These are phyloP conservation scores for Lichenostomus cassidix DNA, from an alignment of 2,113 vertebrate species.

Conservation along the genomic window DNA sequence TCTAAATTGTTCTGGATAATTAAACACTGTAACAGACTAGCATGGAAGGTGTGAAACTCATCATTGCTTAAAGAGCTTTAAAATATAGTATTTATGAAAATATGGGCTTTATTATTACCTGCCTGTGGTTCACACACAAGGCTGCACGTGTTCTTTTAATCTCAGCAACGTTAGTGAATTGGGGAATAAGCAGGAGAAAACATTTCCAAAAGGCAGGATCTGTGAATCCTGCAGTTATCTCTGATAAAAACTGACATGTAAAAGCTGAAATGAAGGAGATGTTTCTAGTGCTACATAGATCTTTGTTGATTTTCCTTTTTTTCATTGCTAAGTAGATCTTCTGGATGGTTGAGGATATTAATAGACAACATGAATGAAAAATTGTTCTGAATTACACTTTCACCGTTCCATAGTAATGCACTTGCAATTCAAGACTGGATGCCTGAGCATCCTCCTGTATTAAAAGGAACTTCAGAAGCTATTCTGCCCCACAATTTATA, in stretches of 20 bases:
- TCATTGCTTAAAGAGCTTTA: background rate
- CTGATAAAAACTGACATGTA: background rate
- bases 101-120: background rate
- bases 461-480: background rate
- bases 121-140: background rate
- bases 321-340: background rate
- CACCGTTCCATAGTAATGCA: background rate
- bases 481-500: background rate
- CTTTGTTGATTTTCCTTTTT: background rate
- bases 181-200: background rate
- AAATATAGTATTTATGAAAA: background rate
- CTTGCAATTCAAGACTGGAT: background rate
- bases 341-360: background rate
- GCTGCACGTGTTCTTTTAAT: background rate
- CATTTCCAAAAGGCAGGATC: background rate
- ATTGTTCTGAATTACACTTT: background rate
- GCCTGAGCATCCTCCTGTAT: background rate
- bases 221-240: background rate
- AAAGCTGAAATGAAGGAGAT: background rate
- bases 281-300: background rate
- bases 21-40: slow-evolving; percentile 19
- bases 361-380: background rate
- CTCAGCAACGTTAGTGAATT: background rate
- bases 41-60: background rate
- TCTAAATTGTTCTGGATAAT: slow-evolving; percentile 42